phyloP scores from a whole-genome alignment of 1,140 invertebrate species.

The Diorhabda sublineata region DNA sequence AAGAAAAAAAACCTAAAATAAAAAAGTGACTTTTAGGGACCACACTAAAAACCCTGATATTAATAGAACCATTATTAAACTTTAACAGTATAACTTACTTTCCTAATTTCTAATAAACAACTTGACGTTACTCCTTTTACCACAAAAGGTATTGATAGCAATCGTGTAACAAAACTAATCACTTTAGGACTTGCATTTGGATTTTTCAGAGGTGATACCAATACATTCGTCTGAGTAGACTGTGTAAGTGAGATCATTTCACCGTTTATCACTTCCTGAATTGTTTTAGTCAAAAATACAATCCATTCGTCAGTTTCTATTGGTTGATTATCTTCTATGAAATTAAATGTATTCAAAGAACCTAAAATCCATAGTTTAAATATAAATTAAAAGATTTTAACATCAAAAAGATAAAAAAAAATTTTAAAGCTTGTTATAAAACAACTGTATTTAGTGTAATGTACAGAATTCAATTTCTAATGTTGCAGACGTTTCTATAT shows the following conservation, averaged over 20 bases:
- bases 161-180: conserved; percentile 62
- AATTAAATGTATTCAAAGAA: conserved; percentile 37
- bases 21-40: no score
- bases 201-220: conserved; percentile 66
- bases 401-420: no score
- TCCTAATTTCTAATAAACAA: conserved; percentile 56
- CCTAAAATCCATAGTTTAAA: conserved; percentile 12
- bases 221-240: conserved; percentile 61
- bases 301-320: conserved; percentile 84
- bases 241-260: conserved; percentile 68
- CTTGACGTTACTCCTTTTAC: conserved; percentile 51
- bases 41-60: no score
- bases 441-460: no score
- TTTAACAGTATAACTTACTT: conserved; percentile 42
- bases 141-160: conserved; percentile 69
- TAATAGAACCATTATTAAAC: no score
- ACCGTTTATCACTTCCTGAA: conserved; percentile 67
- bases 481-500: no score
- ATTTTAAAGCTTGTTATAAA: no score
- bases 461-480: no score
- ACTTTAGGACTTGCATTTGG: conserved; percentile 60
- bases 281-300: conserved; percentile 65
- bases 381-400: no score
- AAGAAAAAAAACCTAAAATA: no score
- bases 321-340: conserved; percentile 51